These are phyloP conservation scores for Ictalurus punctatus DNA, from an alignment of 2,113 vertebrate genomes.

Conservation along the genomic window DNA sequence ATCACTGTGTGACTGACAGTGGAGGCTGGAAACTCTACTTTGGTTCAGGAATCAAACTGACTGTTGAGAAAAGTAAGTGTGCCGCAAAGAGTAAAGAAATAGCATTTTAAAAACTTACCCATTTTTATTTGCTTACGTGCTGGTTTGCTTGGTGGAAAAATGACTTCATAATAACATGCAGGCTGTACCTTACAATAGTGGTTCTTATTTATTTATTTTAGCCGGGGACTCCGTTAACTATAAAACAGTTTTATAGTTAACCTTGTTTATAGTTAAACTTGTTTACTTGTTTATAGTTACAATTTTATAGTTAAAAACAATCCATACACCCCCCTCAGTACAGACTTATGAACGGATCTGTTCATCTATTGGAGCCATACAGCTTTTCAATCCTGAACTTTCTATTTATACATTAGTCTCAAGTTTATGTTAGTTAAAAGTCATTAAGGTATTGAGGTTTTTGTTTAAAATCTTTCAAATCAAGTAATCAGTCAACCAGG, in stretches of 20 bases:
- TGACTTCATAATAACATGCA: not conserved
- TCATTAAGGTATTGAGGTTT: too few species aligned
- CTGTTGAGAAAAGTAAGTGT: constrained; percentile 35
- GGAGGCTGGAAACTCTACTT: constrained; percentile 30
- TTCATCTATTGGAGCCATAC: too few species aligned
- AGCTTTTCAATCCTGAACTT: too few species aligned
- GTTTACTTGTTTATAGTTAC: too few species aligned
- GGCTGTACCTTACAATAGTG: not conserved
- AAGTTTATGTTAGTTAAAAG: too few species aligned
- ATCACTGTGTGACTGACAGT: constrained; percentile 38
- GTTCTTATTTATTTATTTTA: not conserved
- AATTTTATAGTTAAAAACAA: too few species aligned
- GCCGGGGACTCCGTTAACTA: not conserved
- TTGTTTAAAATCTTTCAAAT: too few species aligned
- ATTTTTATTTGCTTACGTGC: not conserved
- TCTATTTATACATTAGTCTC: too few species aligned
- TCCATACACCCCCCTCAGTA: too few species aligned
- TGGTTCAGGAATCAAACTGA: constrained; percentile 37
- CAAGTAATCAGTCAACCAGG: too few species aligned
- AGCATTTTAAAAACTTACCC: not conserved
- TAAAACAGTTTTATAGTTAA: not conserved
- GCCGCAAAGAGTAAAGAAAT: not conserved
- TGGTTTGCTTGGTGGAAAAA: not conserved
- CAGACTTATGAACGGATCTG: too few species aligned
- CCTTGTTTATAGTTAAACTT: too few species aligned